Conservation (phyloP, 2,113 vertebrate genomes). For the Chlorodrepanis virens region DNA sequence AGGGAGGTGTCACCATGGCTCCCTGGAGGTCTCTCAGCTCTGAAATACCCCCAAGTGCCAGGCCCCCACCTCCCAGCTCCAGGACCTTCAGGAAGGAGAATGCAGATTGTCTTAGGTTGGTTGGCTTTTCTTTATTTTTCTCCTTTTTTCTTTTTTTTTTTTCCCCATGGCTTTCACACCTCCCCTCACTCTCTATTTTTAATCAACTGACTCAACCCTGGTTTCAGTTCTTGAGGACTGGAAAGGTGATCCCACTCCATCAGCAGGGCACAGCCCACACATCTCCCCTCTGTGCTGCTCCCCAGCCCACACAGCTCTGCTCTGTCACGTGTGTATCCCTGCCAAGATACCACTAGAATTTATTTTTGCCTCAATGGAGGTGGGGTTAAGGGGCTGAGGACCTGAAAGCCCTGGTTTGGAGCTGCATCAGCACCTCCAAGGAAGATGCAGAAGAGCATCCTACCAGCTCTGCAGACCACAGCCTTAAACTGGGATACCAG, state of each 20-base stretch:
- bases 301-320: neutral
- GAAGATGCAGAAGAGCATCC: neutral
- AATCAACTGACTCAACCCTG: conserved; percentile 39
- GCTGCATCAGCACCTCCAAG: neutral
- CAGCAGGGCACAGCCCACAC: neutral
- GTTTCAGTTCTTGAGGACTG: neutral
- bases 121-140: conserved; percentile 12
- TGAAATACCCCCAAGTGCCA: fast-evolving
- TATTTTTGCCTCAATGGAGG: neutral
- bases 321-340: neutral
- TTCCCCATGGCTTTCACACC: conserved; percentile 21
- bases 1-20: neutral
- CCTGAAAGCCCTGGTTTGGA: neutral
- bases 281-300: neutral
- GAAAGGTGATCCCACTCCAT: neutral
- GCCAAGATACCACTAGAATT: neutral
- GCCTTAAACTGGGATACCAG: neutral
- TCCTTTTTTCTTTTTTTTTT: neutral
- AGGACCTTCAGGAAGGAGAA: fast-evolving
- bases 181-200: conserved; percentile 63
- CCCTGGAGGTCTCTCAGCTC: neutral
- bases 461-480: neutral
- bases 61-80: neutral
- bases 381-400: neutral
- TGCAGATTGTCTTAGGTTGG: neutral